Conservation (phyloP, 2,797 vertebrate species). For the Brotula barbata region DNA sequence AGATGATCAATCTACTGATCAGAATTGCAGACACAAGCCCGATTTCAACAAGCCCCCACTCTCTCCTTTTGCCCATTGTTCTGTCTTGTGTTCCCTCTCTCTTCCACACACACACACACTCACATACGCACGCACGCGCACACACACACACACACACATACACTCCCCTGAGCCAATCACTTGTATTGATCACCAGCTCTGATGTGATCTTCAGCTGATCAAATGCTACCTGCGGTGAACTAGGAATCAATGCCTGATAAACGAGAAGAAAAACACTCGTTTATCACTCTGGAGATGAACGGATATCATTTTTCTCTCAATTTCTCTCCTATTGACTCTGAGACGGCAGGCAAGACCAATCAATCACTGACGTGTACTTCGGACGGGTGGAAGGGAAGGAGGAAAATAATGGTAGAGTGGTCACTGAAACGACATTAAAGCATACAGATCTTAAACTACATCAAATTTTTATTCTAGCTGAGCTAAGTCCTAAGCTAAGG, state of each 20-base stretch:
- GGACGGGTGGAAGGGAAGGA: conserved; percentile 51
- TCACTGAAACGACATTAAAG: conserved; percentile 63
- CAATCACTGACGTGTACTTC: conserved; percentile 73
- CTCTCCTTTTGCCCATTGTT: not conserved
- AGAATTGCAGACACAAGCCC: conserved; percentile 71
- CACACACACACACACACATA: conserved; percentile 7
- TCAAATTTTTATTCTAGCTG: conserved; percentile 38
- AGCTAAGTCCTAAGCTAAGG: no score
- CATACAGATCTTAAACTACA: conserved; percentile 50
- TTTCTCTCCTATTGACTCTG: conserved; percentile 74
- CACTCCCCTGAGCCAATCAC: conserved; percentile 67
- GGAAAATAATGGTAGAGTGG: conserved; percentile 58
- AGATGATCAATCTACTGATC: conserved; percentile 73
- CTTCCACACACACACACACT: conserved; percentile 8
- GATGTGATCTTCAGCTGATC: conserved; percentile 79
- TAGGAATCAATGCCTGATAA: conserved; percentile 77
- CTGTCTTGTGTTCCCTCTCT: not conserved
- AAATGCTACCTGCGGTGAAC: conserved; percentile 77
- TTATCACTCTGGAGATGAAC: conserved; percentile 78
- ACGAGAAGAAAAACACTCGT: conserved; percentile 80
- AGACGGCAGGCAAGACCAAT: conserved; percentile 67
- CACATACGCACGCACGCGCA: conserved; percentile 23
- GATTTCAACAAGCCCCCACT: conserved; percentile 37
- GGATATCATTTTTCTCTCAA: conserved; percentile 79
- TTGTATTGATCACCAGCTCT: conserved; percentile 74